Conservation (phyloP, 2,113 vertebrate species). For the Pelobates fuscus region DNA sequence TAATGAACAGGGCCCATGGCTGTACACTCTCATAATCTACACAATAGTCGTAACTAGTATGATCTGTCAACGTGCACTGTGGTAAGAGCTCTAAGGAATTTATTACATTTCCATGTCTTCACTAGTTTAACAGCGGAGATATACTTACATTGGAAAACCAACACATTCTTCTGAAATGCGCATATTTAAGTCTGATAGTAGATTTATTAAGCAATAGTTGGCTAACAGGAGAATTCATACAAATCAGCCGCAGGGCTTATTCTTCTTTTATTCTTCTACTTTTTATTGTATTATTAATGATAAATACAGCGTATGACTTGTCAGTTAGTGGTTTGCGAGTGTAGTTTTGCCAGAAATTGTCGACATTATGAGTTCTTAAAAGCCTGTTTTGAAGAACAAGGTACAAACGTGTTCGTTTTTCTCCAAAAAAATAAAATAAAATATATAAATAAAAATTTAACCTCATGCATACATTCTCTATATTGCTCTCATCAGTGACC, state of each 20-base stretch:
- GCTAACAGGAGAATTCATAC: neutral
- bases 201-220: neutral
- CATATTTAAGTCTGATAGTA: neutral
- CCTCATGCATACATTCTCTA: neutral
- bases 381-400: neutral
- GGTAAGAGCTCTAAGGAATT: conserved; percentile 7
- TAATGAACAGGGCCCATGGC: conserved; percentile 15
- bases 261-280: neutral
- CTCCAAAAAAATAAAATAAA: neutral
- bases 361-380: neutral
- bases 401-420: neutral
- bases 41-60: conserved; percentile 8
- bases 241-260: neutral
- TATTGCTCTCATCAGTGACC: neutral
- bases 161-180: neutral
- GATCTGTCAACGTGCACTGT: conserved; percentile 23
- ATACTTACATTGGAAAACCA: neutral
- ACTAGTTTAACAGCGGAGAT: neutral
- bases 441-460: neutral
- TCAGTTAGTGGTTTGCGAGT: neutral
- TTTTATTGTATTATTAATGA: neutral
- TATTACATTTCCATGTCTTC: conserved; percentile 18
- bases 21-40: conserved; percentile 40
- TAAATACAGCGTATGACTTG: neutral
- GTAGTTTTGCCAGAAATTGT: neutral